Evolutionary conservation across 2,797 vertebrate species (phyloP), one percentile per base, ranked within the genome.

Genomic region (Spea hammondii): DNA sequence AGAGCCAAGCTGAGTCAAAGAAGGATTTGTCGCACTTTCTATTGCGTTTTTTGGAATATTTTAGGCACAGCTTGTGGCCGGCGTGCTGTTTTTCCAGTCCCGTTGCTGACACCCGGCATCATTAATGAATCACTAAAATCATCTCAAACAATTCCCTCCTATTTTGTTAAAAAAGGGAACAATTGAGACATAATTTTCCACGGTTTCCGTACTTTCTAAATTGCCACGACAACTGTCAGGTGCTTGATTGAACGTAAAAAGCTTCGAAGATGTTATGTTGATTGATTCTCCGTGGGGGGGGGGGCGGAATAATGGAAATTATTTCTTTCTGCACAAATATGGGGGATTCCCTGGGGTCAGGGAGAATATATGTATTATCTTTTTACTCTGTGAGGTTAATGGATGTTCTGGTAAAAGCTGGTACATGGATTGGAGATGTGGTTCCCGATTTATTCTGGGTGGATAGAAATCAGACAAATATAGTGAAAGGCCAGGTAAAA

Each of bases 171-270:
- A 17, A 10, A 64, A 64, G 5, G 11, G 51, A 54, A 54, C 60
- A 44, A 64, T 64, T 64, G 6, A 7, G 11, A 64, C 7, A 32
- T 17, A 44, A 64, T 64, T 17, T 64, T 44, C 2, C n/a, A 44
- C 6, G 60, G 60, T 7, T 10, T 64, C 60, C 10, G 17, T 17
- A 7, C 11, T 64, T 17, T 59, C 10, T 59, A 64, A 44, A 64
- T 64, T 44, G 60, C 60, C 6, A 6, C 8, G 60, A 64, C 57
- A 64, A 44, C 14, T 64, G 60, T 64, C 60, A 64, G 60, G 60
- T 64, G 60, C 7, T 44, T 65, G 64, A 32, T 65, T 65, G 64
- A 65, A 65, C 9, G 44, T 65, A 65, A 65, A 46, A 45, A 5
- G 10, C 46, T 2, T 45, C 6, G 44, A 4, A 45, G 44, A 65